phyloP scores from a whole-genome alignment of 1,140 invertebrate genomes.

The Stegodyphus mimosarum region DNA sequence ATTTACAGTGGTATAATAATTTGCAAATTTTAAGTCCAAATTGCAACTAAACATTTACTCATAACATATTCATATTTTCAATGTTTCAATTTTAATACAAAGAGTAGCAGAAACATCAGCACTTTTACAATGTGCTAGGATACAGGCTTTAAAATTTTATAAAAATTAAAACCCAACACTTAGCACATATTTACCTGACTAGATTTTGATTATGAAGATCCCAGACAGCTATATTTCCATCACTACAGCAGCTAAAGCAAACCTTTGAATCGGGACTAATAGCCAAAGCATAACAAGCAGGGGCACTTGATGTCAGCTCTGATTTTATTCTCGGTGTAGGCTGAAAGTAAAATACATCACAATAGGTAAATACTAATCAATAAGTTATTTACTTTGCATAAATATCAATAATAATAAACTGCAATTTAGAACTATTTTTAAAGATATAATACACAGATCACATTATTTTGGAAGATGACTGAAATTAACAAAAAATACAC shows the following conservation, averaged over 20 bases:
- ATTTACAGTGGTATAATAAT: no score
- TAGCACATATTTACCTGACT: constrained; percentile 71
- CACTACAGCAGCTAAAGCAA: constrained; percentile 95
- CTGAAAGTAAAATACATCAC: constrained; percentile 62
- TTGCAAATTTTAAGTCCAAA: no score
- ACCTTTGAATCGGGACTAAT: constrained; percentile 97
- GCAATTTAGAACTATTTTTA: not conserved
- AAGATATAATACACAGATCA: no score
- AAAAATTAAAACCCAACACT: no score
- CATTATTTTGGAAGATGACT: no score
- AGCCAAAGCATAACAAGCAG: constrained; percentile 96
- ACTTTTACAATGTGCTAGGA: no score
- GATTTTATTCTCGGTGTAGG: constrained; percentile 83
- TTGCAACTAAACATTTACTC: no score
- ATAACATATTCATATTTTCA: no score
- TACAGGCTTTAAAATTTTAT: no score
- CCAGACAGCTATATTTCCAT: constrained; percentile 96
- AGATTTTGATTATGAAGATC: constrained; percentile 92
- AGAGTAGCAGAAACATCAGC: no score
- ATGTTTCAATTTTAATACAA: no score
- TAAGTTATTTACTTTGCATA: constrained; percentile 1
- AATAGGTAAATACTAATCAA: not conserved
- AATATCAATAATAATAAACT: not conserved
- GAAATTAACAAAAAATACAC: no score
- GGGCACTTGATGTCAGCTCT: constrained; percentile 94